Percentiles rank a stretch among this genome's conserved stretches.
Conservation (phyloP, 2,113 vertebrate genomes). For the Typhlomys cinereus region DNA sequence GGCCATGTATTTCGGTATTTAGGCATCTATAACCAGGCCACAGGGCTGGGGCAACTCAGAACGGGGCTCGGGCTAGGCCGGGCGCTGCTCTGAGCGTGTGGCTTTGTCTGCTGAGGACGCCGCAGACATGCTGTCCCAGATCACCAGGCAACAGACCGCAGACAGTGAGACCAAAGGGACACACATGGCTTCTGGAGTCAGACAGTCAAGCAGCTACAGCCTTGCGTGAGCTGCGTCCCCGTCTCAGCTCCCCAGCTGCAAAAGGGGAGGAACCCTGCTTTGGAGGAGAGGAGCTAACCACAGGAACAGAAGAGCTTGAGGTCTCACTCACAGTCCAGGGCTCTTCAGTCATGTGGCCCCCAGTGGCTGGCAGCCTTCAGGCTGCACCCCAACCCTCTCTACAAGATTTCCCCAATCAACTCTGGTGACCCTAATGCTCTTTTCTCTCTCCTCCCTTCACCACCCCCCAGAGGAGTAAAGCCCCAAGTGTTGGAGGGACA, state of each 20-base stretch:
- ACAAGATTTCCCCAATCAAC: neutral
- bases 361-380: neutral
- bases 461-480: neutral
- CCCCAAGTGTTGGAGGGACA: neutral
- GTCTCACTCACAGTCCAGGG: neutral
- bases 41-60: neutral
- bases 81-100: neutral
- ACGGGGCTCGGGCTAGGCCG: neutral
- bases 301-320: neutral
- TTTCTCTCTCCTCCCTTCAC: too few species aligned
- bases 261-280: neutral
- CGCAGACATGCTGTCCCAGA: neutral
- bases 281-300: neutral
- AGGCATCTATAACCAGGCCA: neutral
- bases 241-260: neutral
- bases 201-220: neutral
- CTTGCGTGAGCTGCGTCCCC: neutral
- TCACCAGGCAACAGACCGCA: neutral
- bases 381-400: neutral
- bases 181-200: neutral
- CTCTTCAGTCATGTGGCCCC: neutral
- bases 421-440: neutral
- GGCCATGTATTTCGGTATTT: neutral
- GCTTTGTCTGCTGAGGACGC: neutral
- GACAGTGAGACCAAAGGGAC: neutral